phyloP scores from a whole-genome alignment of 2,113 vertebrate species.

The Myrmecophaga tridactyla region DNA sequence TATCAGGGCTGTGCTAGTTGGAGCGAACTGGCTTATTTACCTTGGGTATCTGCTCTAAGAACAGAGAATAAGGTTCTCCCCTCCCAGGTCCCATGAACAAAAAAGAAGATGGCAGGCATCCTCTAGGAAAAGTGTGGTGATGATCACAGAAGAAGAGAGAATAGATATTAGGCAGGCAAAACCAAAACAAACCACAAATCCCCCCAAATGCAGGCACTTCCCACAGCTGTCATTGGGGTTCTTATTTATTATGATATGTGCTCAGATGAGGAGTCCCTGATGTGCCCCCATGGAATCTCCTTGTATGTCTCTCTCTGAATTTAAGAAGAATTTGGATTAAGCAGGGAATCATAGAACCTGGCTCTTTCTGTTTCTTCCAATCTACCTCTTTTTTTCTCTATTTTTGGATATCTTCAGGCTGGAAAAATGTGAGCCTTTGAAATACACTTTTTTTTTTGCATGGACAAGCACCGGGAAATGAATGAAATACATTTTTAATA shows the following conservation, averaged over 20 bases:
- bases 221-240: too few species aligned
- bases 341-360: not conserved
- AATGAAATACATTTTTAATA: too few species aligned
- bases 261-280: not conserved
- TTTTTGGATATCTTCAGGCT: constrained; percentile 46
- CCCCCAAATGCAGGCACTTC: not conserved
- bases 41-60: not conserved
- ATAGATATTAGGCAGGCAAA: too few species aligned
- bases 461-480: too few species aligned
- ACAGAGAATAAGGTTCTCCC: not conserved
- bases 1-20: not conserved
- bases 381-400: constrained; percentile 34
- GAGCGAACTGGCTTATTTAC: not conserved
- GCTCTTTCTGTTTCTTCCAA: not conserved
- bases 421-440: not conserved
- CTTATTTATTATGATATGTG: not conserved
- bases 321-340: not conserved
- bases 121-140: not conserved
- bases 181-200: not conserved
- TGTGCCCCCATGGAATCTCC: too few species aligned
- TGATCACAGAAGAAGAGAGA: not conserved
- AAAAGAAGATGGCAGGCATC: too few species aligned
- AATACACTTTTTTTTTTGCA: constrained; percentile 12
- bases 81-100: not conserved
- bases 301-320: not conserved